Conservation (phyloP, 35 echinoderm and acorn worm genomes). For the Anneissia japonica region DNA sequence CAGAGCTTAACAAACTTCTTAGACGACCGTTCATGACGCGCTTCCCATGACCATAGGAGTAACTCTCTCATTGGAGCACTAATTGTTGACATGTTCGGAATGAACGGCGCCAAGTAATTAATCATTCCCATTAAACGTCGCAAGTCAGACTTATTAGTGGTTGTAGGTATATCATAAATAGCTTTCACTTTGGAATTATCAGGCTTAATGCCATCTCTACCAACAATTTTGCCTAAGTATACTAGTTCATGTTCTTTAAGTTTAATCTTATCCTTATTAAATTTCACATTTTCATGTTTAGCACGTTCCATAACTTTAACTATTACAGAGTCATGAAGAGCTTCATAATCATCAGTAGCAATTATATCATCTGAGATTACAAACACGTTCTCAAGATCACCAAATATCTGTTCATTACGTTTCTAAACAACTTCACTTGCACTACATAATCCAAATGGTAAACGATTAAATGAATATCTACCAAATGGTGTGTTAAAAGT, state of each 20-base stretch:
- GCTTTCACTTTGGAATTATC: slow-evolving; percentile 18
- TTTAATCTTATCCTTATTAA: not conserved
- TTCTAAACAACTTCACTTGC: slow-evolving; percentile 8
- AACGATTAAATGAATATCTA: not conserved
- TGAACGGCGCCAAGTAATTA: slow-evolving; percentile 30
- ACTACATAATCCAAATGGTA: slow-evolving; percentile 14
- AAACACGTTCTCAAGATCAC: not conserved
- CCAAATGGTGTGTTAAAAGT: slow-evolving; percentile 15
- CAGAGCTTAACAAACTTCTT: slow-evolving; percentile 6
- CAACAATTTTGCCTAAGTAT: not conserved
- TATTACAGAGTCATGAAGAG: not conserved
- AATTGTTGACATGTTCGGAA: slow-evolving; percentile 34
- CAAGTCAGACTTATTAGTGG: slow-evolving; percentile 14
- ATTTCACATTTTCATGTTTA: not conserved
- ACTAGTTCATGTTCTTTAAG: not conserved
- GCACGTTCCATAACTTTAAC: not conserved
- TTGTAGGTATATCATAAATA: not conserved
- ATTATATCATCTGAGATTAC: slow-evolving; percentile 9
- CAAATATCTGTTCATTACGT: not conserved
- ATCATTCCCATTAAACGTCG: slow-evolving; percentile 16
- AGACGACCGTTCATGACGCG: not conserved
- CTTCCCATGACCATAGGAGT: slow-evolving; percentile 18
- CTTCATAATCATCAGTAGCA: not conserved
- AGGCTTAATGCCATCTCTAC: not conserved
- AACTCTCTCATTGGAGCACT: slow-evolving; percentile 33